These are phyloP conservation scores for Agriopis marginaria DNA, from an alignment of 2,888 invertebrate genomes.

Conservation along the genomic window DNA sequence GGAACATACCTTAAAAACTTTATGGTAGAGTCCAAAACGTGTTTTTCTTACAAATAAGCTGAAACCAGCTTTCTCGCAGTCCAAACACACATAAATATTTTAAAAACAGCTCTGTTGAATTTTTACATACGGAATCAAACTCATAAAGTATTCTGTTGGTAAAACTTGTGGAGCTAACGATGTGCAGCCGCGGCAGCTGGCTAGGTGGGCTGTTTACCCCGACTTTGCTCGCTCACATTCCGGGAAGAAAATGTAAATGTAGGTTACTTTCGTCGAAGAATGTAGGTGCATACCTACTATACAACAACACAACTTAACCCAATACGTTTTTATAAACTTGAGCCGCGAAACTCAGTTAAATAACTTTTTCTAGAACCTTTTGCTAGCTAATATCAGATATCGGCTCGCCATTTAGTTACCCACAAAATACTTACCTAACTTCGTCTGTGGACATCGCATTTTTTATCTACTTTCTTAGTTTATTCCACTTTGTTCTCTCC, in stretches of 20 bases:
- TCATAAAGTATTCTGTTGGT: slow-evolving; percentile 50
- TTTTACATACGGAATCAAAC: slow-evolving; percentile 36
- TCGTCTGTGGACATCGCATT: neutral
- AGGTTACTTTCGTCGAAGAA: too few relatives aligned
- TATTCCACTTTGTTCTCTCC: slow-evolving; percentile 26
- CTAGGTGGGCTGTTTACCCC: slow-evolving; percentile 14
- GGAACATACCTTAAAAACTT: neutral
- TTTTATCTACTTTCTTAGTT: slow-evolving; percentile 17
- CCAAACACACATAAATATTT: slow-evolving; percentile 41
- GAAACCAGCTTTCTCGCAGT: slow-evolving; percentile 24
- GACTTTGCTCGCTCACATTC: slow-evolving; percentile 9
- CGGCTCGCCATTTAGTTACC: neutral
- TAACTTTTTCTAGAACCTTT: neutral
- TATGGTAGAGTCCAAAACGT: neutral
- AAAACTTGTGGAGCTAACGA: slow-evolving; percentile 49
- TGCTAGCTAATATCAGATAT: neutral
- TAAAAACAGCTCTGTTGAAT: slow-evolving; percentile 27
- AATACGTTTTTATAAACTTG: too few relatives aligned
- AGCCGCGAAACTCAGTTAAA: too few relatives aligned
- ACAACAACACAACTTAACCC: too few relatives aligned
- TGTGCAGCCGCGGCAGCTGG: slow-evolving; percentile 28
- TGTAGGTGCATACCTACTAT: neutral
- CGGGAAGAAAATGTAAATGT: neutral
- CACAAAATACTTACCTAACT: neutral
- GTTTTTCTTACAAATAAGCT: too few relatives aligned